phyloP scores from a whole-genome alignment of 2,888 invertebrate genomes.

The Biston stratarius region DNA sequence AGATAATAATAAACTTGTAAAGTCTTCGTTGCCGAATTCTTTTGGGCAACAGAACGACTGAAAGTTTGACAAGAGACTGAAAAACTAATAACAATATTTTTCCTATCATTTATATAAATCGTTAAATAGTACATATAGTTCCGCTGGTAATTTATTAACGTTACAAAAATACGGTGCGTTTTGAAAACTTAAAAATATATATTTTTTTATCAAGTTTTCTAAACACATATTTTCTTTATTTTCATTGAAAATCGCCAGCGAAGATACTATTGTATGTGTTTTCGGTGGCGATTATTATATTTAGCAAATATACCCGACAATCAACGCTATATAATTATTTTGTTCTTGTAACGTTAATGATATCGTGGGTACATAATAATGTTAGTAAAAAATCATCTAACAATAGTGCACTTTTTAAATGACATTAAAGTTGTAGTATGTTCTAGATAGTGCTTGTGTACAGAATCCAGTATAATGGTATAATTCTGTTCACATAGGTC shows the following conservation, averaged over 20 bases:
- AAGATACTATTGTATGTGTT: no score
- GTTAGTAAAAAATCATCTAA: background rate
- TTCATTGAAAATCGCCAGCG: no score
- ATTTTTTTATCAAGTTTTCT: no score
- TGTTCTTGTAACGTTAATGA: background rate
- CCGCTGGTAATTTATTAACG: conserved; percentile 19
- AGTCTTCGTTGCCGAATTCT: conserved; percentile 78
- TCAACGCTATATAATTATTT: background rate
- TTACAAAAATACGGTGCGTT: background rate
- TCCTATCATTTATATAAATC: conserved; percentile 22
- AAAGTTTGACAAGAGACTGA: conserved; percentile 64
- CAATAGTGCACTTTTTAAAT: background rate
- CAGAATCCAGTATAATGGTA: no score
- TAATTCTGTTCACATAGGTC: no score
- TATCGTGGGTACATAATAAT: background rate
- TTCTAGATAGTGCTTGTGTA: no score
- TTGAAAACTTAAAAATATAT: no score
- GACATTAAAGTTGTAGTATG: no score
- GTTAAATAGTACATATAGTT: conserved; percentile 28
- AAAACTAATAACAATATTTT: conserved; percentile 45
- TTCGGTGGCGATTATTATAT: no score
- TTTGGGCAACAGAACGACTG: conserved; percentile 77
- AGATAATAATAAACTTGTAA: conserved; percentile 47
- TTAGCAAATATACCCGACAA: background rate
- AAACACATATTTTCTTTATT: no score